Evolutionary conservation across 2,888 invertebrate species (phyloP), one percentile per base, ranked within the genome.

Genomic region (Trilocha varians): DNA sequence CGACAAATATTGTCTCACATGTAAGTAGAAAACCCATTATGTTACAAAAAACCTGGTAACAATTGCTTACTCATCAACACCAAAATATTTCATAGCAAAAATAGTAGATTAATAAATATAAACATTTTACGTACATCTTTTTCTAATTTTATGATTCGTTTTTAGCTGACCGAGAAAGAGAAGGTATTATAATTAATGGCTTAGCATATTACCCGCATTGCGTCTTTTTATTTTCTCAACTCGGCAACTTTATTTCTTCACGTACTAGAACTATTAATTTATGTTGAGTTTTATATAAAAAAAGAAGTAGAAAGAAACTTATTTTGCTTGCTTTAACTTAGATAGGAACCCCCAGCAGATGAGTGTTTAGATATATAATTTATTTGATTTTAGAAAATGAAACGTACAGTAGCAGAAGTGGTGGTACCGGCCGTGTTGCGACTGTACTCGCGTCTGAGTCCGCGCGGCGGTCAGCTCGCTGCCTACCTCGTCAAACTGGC

Each of bases 381-480:
- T 25, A 3, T 11, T 11, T 44, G 32, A 34, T 46, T 53, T 3
- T 66, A 88, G 76, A 85, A 86, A 66, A 87, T 91, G 73, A 92
- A 91, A 65, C 87, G 87, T 47, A 89, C 90, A 39, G 88, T 90
- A 9, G 87, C 91, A 5, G 90, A 91, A 53, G 87, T 88, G 55
- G 72, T 92, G 51, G 87, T 93, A 18, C 92, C 92, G 16, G 87
- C 87, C 6, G 86, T 92, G 45, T 79, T 91, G 47, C 87, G 88
- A 13, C 79, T 93, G 47, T 89, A 90, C 68, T 79, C 86, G 42
- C 86, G 87, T 47, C 62, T 92, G 54, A 85, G 87, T n/a, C 17
- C 58, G 35, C 52, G 64, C 52, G 75, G 76, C 41, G 83, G 85
- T 0, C 77, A 87, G 49, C 56, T 88, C 6, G 64, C 73, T 35